Conservation (phyloP, 2,113 vertebrate genomes). For the Spea multiplicata region DNA sequence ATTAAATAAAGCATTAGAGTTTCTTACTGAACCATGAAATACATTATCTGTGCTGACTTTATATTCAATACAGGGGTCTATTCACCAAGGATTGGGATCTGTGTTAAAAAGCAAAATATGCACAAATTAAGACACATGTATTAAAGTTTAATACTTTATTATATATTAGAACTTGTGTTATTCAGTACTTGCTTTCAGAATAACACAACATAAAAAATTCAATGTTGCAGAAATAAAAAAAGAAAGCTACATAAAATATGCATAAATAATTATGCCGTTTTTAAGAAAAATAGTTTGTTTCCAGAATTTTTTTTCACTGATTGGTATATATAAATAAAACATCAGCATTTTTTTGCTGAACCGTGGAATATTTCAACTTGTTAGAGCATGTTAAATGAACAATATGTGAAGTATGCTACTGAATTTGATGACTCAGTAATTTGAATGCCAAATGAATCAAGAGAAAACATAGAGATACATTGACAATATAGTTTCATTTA, state of each 20-base stretch:
- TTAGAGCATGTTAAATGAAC: conserved; percentile 43
- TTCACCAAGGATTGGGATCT: too few species aligned
- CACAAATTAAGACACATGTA: too few species aligned
- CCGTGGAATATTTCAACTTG: conserved; percentile 31
- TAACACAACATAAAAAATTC: too few species aligned
- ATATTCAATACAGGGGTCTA: too few species aligned
- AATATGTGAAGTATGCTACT: conserved; percentile 47
- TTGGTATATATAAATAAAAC: neutral
- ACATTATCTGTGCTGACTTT: too few species aligned
- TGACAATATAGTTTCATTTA: neutral
- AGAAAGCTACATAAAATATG: neutral
- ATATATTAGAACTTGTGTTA: too few species aligned
- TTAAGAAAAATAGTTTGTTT: neutral
- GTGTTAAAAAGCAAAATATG: too few species aligned
- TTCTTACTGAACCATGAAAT: too few species aligned
- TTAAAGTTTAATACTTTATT: too few species aligned
- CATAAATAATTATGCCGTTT: neutral
- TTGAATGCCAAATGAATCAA: conserved; percentile 42
- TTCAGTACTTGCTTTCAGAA: too few species aligned
- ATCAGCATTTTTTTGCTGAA: conserved; percentile 27
- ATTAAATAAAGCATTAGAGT: too few species aligned
- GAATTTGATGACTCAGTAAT: conserved; percentile 39
- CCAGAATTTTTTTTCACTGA: neutral
- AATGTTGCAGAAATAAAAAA: neutral
- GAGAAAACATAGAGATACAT: conserved; percentile 14